These are phyloP conservation scores for Phylloscopus trochilus DNA, from an alignment of 2,113 vertebrate species.

Conservation along the genomic window DNA sequence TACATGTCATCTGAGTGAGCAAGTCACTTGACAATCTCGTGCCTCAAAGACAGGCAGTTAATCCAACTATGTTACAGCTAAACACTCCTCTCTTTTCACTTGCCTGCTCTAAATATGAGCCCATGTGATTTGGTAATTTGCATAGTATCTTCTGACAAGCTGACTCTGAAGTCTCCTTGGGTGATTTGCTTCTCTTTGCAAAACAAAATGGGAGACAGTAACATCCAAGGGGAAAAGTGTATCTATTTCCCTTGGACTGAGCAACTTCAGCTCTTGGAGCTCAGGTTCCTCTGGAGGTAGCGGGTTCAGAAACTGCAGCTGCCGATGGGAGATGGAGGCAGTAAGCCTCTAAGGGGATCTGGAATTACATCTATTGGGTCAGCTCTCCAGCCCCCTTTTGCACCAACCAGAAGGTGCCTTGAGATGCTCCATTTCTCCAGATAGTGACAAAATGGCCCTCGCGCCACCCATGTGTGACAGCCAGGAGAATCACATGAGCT, in stretches of 20 bases:
- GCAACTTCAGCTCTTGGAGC: not conserved
- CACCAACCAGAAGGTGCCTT: not conserved
- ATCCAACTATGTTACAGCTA: not conserved
- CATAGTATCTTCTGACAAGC: conserved; percentile 46
- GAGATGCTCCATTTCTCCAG: not conserved
- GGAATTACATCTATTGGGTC: not conserved
- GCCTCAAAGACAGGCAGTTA: conserved; percentile 21
- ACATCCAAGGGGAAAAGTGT: not conserved
- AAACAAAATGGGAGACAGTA: conserved; percentile 39
- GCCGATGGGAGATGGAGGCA: not conserved
- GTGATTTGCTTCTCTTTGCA: conserved; percentile 42
- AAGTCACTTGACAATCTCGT: not conserved
- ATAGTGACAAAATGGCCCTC: not conserved
- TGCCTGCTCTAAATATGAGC: conserved; percentile 15
- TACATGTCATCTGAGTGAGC: not conserved
- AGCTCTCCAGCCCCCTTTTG: not conserved
- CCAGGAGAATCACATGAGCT: accelerated
- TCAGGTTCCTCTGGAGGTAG: not conserved
- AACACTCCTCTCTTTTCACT: conserved; percentile 15
- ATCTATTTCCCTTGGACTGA: not conserved
- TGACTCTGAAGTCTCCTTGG: conserved; percentile 43
- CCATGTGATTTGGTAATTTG: conserved; percentile 36
- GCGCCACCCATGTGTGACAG: not conserved
- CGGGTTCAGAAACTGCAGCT: not conserved
- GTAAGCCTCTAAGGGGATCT: not conserved